Conservation (phyloP, 2,113 vertebrate genomes). For the Seriola rivoliana region DNA sequence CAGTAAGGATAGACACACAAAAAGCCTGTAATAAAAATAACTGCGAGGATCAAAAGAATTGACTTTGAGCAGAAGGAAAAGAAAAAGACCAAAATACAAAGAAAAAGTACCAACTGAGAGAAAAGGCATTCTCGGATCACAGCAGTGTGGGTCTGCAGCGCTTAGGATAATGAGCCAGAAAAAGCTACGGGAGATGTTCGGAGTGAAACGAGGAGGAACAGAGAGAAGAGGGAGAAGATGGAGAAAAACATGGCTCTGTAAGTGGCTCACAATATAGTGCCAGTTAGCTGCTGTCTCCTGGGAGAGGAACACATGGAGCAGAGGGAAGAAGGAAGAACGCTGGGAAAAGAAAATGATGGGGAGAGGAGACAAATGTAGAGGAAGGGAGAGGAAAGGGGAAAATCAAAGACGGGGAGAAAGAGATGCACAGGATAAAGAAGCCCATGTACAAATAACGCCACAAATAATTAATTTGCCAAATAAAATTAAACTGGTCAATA, state of each 20-base stretch:
- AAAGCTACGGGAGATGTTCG: slow-evolving; percentile 48
- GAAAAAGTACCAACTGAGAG: slow-evolving; percentile 12
- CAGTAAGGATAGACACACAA: neutral
- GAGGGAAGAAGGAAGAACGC: neutral
- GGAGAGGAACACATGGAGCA: slow-evolving; percentile 1
- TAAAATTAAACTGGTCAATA: neutral
- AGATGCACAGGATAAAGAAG: neutral
- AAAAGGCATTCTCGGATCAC: slow-evolving; percentile 33
- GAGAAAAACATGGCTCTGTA: slow-evolving; percentile 15
- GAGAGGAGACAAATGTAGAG: neutral
- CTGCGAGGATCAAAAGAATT: slow-evolving; percentile 28
- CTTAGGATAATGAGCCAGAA: slow-evolving; percentile 63
- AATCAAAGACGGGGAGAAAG: neutral
- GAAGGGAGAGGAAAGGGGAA: neutral
- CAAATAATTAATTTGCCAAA: neutral
- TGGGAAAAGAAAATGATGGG: neutral
- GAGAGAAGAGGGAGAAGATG: neutral
- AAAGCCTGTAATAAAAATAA: slow-evolving; percentile 38
- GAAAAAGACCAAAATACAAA: slow-evolving; percentile 24
- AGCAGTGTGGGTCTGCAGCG: slow-evolving; percentile 17
- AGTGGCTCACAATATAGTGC: slow-evolving; percentile 18
- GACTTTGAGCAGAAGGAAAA: slow-evolving; percentile 16
- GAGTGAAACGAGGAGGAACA: slow-evolving; percentile 31
- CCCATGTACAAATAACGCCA: neutral
- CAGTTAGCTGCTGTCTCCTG: slow-evolving; percentile 33